A percentile compares a stretch with the other conserved stretches of the same genome.
Conservation (phyloP, 2,113 vertebrate genomes). For the Dissostichus mawsoni region DNA sequence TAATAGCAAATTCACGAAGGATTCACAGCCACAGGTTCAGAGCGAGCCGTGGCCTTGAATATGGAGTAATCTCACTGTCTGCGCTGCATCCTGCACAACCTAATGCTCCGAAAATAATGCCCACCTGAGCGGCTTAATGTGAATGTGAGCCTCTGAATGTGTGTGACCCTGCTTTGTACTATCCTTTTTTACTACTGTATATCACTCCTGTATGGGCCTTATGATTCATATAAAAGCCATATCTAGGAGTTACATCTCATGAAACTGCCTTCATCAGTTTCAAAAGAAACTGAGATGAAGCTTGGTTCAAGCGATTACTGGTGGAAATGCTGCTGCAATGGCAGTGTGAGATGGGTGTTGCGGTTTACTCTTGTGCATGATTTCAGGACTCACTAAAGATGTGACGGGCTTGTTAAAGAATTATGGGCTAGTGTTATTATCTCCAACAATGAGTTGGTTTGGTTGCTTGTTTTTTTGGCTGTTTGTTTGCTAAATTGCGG, state of each 20-base stretch:
- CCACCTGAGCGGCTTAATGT: not conserved
- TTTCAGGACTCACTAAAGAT: not conserved
- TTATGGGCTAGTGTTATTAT: not conserved
- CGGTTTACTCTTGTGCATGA: not conserved
- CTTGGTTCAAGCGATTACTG: no score
- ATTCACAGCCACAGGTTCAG: constrained; percentile 37
- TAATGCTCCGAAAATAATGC: constrained; percentile 1
- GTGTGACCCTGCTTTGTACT: not conserved
- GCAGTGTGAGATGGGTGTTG: not conserved
- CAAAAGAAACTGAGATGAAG: not conserved
- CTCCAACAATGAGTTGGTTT: no score
- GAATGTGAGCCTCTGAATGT: not conserved
- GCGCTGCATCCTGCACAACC: not conserved
- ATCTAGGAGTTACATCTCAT: not conserved
- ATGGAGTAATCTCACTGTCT: constrained; percentile 43
- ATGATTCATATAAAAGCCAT: not conserved
- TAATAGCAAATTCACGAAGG: constrained; percentile 50
- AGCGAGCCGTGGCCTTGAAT: constrained; percentile 55
- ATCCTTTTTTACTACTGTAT: not conserved
- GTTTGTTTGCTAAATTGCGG: no score
- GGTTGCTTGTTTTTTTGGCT: no score
- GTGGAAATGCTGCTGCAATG: not conserved
- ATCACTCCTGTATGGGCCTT: not conserved
- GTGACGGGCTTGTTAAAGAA: not conserved
- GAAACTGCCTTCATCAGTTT: not conserved